Conservation (phyloP, 1,140 invertebrate genomes). For the Berghia stephanieae region DNA sequence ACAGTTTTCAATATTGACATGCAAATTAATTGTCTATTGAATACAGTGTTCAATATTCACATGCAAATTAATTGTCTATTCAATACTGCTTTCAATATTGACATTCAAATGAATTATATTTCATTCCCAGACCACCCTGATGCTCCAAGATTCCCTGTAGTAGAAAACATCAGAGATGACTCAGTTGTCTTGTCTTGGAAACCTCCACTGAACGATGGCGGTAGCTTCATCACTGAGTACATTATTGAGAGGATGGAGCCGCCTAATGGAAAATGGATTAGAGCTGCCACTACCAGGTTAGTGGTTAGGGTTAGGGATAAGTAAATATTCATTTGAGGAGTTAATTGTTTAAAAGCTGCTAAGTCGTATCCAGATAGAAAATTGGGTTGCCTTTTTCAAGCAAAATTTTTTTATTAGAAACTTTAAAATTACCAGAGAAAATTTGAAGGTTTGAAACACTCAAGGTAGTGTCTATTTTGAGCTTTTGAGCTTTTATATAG, state of each 20-base stretch:
- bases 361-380: no score
- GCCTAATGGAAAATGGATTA: constrained; percentile 93
- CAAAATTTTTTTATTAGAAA: constrained; percentile 70
- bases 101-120: constrained; percentile 1
- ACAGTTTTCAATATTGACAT: no score
- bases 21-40: no score
- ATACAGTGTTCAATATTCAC: no score
- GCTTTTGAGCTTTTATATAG: no score
- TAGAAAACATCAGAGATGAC: constrained; percentile 93
- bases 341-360: no score
- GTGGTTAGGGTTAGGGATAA: not conserved
- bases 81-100: no score
- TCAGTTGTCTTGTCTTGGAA: constrained; percentile 95
- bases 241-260: constrained; percentile 91
- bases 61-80: no score
- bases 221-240: constrained; percentile 95
- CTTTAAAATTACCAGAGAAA: no score
- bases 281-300: constrained; percentile 86
- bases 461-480: no score
- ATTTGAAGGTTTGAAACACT: no score
- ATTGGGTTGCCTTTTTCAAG: not conserved
- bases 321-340: no score
- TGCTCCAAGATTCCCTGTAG: constrained; percentile 89
- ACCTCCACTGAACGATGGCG: constrained; percentile 86
- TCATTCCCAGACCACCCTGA: constrained; percentile 84